A percentile compares a stretch with the other conserved stretches of the same genome.
phyloP scores from a whole-genome alignment of 1,140 invertebrate genomes.

The Triops longicaudatus region DNA sequence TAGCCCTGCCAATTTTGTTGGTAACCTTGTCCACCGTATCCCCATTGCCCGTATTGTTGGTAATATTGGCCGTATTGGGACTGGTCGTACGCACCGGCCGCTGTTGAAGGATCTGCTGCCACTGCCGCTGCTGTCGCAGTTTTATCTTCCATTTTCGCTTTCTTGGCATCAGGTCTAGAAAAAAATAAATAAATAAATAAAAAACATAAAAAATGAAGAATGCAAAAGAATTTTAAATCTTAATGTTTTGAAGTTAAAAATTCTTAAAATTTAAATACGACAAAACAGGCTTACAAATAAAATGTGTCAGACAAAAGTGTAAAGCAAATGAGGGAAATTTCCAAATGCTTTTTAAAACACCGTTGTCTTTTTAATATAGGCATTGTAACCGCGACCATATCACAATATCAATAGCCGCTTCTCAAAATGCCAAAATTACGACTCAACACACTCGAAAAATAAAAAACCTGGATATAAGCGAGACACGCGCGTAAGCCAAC shows the following conservation, averaged over 20 bases:
- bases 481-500: too few species aligned
- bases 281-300: neutral
- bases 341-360: neutral
- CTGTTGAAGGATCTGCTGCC: neutral
- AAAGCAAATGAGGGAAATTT: neutral
- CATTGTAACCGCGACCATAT: neutral
- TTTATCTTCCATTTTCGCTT: neutral
- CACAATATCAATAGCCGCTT: neutral
- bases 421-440: neutral
- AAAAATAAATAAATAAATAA: neutral
- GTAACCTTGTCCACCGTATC: neutral
- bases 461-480: too few species aligned
- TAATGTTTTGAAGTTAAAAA: too few species aligned
- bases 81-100: neutral
- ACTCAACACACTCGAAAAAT: too few species aligned
- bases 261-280: too few species aligned
- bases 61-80: neutral
- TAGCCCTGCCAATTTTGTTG: constrained; percentile 2
- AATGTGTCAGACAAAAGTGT: neutral
- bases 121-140: neutral
- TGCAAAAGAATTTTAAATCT: too few species aligned
- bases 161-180: neutral
- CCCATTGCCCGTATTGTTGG: neutral
- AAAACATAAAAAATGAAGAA: too few species aligned
- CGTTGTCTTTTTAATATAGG: neutral